Evolutionary conservation across 2,113 vertebrate genomes (phyloP).

Genomic region (Actenoides hombroni): DNA sequence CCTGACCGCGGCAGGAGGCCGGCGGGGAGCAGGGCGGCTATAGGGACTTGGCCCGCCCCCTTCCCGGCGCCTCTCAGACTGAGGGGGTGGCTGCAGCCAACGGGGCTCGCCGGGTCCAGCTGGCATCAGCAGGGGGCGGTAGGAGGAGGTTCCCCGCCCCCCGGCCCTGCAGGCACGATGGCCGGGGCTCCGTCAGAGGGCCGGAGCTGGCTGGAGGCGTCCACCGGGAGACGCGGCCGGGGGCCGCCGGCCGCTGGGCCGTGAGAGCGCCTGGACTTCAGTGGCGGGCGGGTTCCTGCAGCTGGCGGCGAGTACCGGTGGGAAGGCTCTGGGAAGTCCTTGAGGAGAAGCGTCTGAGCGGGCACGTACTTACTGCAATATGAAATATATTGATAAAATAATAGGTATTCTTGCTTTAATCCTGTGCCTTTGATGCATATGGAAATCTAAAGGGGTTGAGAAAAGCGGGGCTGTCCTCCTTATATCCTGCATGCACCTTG

Average conservation of each 20-base stretch:
- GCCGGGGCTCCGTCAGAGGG: no score
- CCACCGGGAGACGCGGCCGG: fast-evolving
- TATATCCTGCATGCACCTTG: fast-evolving
- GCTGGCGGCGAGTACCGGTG: fast-evolving
- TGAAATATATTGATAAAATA: background rate
- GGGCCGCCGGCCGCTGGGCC: background rate
- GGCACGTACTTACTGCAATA: fast-evolving
- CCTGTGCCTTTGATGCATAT: background rate
- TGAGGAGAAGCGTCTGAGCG: background rate
- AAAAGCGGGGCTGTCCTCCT: no score
- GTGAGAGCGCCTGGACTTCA: background rate
- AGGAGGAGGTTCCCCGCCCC: background rate
- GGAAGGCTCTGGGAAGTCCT: background rate
- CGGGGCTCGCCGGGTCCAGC: no score
- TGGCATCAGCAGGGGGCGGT: no score
- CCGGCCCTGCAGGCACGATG: background rate
- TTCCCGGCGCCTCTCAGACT: background rate
- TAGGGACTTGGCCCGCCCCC: background rate
- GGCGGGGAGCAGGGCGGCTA: no score
- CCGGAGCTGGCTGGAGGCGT: background rate
- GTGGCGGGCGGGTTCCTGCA: background rate
- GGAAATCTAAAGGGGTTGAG: background rate
- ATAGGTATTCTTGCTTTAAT: background rate
- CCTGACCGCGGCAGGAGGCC: background rate
- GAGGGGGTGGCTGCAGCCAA: background rate